phyloP scores from a whole-genome alignment of 2,888 invertebrate species.

The Oconnorella tubifera region DNA sequence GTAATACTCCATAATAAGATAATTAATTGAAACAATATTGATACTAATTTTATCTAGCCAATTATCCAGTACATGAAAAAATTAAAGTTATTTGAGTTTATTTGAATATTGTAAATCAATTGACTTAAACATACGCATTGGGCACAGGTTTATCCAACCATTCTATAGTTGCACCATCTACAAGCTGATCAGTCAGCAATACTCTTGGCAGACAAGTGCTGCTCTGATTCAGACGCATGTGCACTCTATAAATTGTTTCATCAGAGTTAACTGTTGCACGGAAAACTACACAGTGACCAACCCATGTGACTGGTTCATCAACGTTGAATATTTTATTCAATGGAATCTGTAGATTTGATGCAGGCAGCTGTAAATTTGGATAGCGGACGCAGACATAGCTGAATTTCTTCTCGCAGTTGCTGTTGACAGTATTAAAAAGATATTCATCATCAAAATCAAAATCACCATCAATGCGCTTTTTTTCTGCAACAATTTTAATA shows the following conservation, averaged over 20 bases:
- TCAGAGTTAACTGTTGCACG: slow-evolving; percentile 1
- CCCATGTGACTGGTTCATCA: slow-evolving; percentile 42
- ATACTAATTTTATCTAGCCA: too few species aligned
- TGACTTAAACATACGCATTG: slow-evolving; percentile 43
- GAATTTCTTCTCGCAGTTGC: not conserved
- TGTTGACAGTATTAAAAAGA: not conserved
- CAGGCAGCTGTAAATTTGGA: slow-evolving; percentile 33
- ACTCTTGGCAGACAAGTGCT: not conserved
- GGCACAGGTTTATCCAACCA: slow-evolving; percentile 41
- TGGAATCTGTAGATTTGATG: slow-evolving; percentile 24
- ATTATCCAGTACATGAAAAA: too few species aligned
- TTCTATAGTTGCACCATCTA: slow-evolving; percentile 39
- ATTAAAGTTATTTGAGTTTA: too few species aligned
- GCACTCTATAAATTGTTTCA: not conserved
- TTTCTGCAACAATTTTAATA: slow-evolving; percentile 24
- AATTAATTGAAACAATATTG: too few species aligned
- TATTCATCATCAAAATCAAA: not conserved
- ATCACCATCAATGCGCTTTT: not conserved
- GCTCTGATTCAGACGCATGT: slow-evolving; percentile 8
- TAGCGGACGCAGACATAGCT: slow-evolving; percentile 48
- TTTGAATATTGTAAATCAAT: too few species aligned
- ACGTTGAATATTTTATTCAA: slow-evolving; percentile 18
- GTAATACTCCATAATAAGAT: too few species aligned
- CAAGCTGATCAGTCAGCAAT: not conserved
- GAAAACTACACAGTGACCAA: slow-evolving; percentile 42